A percentile compares a stretch with the other conserved stretches of the same genome.
phyloP scores from a whole-genome alignment of 2,888 invertebrate genomes.

The Pecten maximus region DNA sequence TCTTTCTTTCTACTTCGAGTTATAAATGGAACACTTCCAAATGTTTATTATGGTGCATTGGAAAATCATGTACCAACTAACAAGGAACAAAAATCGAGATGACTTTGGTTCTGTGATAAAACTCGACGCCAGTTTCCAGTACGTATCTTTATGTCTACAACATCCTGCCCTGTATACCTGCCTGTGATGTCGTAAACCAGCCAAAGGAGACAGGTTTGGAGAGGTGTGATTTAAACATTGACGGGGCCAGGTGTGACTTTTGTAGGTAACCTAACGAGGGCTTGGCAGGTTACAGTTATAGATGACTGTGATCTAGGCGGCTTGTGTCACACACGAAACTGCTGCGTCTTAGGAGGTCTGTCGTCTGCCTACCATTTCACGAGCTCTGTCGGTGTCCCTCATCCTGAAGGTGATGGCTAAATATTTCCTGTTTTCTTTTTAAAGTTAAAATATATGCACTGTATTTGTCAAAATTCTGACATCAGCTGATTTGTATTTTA shows the following conservation, averaged over 20 bases:
- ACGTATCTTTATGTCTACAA: background rate
- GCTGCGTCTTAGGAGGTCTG: constrained; percentile 46
- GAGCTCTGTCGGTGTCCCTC: background rate
- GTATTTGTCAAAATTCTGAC: background rate
- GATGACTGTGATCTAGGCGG: constrained; percentile 37
- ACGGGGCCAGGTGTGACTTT: constrained; percentile 52
- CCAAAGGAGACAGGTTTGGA: constrained; percentile 13
- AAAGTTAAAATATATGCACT: background rate
- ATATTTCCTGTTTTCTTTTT: background rate
- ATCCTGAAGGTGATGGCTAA: background rate
- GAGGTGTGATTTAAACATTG: constrained; percentile 43
- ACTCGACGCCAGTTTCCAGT: background rate
- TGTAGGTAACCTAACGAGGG: constrained; percentile 47
- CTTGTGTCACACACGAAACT: constrained; percentile 9
- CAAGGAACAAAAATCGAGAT: too few relatives aligned
- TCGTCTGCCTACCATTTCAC: background rate
- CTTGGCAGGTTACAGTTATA: constrained; percentile 47
- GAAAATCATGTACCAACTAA: too few relatives aligned
- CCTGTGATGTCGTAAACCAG: constrained; percentile 4
- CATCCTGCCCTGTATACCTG: background rate
- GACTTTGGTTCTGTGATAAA: background rate
- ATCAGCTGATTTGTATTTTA: background rate
- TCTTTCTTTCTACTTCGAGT: too few relatives aligned
- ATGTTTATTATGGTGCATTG: too few relatives aligned
- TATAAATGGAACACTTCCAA: too few relatives aligned